phyloP scores from a whole-genome alignment of 2,113 vertebrate genomes.

The Telmatochromis brachygnathus region DNA sequence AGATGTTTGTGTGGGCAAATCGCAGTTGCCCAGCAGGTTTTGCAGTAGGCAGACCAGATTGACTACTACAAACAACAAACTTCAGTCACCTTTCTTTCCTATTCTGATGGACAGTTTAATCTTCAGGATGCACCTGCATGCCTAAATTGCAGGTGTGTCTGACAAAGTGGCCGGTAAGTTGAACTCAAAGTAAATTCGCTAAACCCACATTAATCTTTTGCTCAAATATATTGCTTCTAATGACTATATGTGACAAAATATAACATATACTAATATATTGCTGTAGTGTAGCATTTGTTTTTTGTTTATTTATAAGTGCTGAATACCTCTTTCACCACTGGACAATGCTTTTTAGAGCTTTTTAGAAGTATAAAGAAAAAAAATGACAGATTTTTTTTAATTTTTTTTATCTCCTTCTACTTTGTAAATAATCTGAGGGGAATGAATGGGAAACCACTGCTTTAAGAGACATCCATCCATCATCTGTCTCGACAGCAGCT shows the following conservation, averaged over 20 bases:
- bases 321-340: neutral
- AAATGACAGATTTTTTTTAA: neutral
- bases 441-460: neutral
- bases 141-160: neutral
- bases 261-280: accelerated
- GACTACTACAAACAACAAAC: neutral
- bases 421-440: neutral
- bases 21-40: neutral
- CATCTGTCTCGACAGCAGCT: neutral
- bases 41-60: neutral
- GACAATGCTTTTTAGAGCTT: neutral
- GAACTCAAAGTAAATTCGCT: neutral
- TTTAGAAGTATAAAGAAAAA: neutral
- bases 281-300: neutral
- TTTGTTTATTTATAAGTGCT: neutral
- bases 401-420: neutral
- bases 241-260: neutral
- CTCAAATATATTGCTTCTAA: neutral
- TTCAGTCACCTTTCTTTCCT: neutral
- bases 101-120: neutral
- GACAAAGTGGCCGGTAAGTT: neutral
- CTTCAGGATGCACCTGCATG: neutral
- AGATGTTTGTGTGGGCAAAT: neutral
- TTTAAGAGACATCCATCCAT: neutral
- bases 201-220: neutral